Evolutionary conservation across 30 jellyfish, hydroid and myxozoan species (phyloP).

Genomic region (Chrysaora quinquecirrha): DNA sequence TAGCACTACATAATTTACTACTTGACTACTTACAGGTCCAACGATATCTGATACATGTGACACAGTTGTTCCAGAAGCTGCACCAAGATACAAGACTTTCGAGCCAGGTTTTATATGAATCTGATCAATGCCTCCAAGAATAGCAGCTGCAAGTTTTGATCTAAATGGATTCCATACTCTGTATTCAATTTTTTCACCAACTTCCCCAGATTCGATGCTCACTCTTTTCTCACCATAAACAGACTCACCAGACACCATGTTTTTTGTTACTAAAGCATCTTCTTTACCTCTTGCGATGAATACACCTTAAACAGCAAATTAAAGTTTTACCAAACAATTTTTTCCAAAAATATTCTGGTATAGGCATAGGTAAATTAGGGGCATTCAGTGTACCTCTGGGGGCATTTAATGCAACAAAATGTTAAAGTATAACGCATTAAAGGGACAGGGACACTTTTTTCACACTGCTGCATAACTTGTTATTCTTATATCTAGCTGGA

Average conservation of each 20-base stretch:
- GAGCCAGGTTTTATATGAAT: conserved; percentile 98
- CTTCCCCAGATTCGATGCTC: conserved; percentile 77
- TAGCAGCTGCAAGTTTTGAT: conserved; percentile 99
- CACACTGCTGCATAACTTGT: too few relatives aligned
- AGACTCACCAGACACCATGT: conserved; percentile 93
- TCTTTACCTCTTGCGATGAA: conserved; percentile 99
- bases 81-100: conserved; percentile 96
- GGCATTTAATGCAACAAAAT: too few relatives aligned
- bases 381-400: too few relatives aligned
- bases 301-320: conserved; percentile 74
- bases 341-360: too few relatives aligned
- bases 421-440: too few relatives aligned
- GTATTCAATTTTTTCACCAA: conserved; percentile 94
- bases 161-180: conserved; percentile 99
- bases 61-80: conserved; percentile 99
- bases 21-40: conserved; percentile 99
- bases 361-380: too few relatives aligned
- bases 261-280: conserved; percentile 96
- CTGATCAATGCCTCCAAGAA: conserved; percentile 97
- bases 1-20: too few relatives aligned
- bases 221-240: conserved; percentile 98
- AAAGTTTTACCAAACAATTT: too few relatives aligned
- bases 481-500: too few relatives aligned
- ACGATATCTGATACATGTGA: conserved; percentile 99
- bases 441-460: too few relatives aligned